Base-by-base conservation (phyloP, 2,888 invertebrate genomes). In the Theodoxus fluviatilis region DNA sequence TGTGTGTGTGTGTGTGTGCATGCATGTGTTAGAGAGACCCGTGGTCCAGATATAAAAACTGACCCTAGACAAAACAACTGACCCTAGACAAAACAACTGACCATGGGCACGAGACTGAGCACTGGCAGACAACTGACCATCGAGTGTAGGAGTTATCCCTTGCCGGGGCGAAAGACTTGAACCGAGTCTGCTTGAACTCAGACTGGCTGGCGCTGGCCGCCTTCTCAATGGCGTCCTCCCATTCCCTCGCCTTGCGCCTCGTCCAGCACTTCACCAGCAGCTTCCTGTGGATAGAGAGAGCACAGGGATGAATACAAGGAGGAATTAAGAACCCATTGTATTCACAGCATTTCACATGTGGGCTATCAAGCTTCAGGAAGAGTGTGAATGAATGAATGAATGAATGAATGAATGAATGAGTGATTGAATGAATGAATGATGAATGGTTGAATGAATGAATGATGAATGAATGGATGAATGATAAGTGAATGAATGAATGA, bases 251-350 rank as follows among this genome's bases (percentile, higher is more conserved):
- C 86, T 94, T 93, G 74, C 96, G 90, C 79, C 92, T 91, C 0
- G 96, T 96, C 92, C 94, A 94, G 83, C 94, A 94, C 86, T 94
- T 94, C 77, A 96, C 90, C 31, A 94, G 91, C 83, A 96, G 90
- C 83, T 94, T 94, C 55, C 96, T 87, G 74, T 88, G 73, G 35
- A 80, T 75, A 72, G 61, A n/a, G n/a, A n/a, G n/a, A n/a, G n/a
- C n/a, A n/a, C n/a, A n/a, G n/a, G n/a, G n/a, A n/a, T n/a, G n/a
- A n/a, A n/a, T n/a, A n/a, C n/a, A n/a, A n/a, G n/a, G n/a, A n/a
- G n/a, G n/a, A n/a, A n/a, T n/a, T n/a, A n/a, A n/a, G n/a, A n/a
- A n/a, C n/a, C n/a, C n/a, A n/a, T n/a, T n/a, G n/a, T n/a, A n/a
- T n/a, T n/a, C n/a, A n/a, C n/a, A n/a, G n/a, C n/a, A n/a, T n/a